A percentile compares a stretch with the other conserved stretches of the same genome.
Conservation (phyloP, 2,797 vertebrate genomes). For the Oreortyx pictus region DNA sequence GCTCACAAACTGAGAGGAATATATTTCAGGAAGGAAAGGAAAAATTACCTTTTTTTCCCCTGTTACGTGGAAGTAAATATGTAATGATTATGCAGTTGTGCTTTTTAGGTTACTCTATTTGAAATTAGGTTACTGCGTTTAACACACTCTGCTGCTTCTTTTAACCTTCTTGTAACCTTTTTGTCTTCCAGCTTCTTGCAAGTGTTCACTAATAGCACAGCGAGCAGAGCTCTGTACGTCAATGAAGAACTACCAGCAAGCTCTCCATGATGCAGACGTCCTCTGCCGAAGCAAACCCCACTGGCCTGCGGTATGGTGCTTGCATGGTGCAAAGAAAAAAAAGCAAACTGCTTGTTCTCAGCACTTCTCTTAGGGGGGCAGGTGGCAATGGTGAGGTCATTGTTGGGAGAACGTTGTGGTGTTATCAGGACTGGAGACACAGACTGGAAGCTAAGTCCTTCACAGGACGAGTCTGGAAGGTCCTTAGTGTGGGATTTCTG, state of each 20-base stretch:
- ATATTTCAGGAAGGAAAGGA: background rate
- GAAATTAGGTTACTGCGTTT: background rate
- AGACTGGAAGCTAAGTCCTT: background rate
- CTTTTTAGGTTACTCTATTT: background rate
- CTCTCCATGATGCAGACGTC: slow-evolving; percentile 82
- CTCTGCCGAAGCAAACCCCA: slow-evolving; percentile 85
- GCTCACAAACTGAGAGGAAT: background rate
- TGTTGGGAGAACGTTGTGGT: accelerated
- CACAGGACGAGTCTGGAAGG: background rate
- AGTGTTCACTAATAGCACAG: slow-evolving; percentile 76
- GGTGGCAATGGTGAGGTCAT: background rate
- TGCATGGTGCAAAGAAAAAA: background rate
- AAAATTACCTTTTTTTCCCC: background rate
- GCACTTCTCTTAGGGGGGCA: background rate
- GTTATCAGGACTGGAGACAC: background rate
- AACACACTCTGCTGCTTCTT: background rate
- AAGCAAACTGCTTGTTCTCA: accelerated
- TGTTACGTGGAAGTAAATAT: background rate
- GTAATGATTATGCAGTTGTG: background rate
- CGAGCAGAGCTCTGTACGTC: slow-evolving; percentile 85
- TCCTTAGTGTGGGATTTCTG: background rate
- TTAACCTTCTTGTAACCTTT: background rate
- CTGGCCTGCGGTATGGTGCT: slow-evolving; percentile 83
- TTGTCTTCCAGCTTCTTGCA: slow-evolving; percentile 74
- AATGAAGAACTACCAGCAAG: slow-evolving; percentile 87